These are phyloP conservation scores for Scyliorhinus canicula DNA, from an alignment of 2,797 vertebrate species.

Conservation along the genomic window DNA sequence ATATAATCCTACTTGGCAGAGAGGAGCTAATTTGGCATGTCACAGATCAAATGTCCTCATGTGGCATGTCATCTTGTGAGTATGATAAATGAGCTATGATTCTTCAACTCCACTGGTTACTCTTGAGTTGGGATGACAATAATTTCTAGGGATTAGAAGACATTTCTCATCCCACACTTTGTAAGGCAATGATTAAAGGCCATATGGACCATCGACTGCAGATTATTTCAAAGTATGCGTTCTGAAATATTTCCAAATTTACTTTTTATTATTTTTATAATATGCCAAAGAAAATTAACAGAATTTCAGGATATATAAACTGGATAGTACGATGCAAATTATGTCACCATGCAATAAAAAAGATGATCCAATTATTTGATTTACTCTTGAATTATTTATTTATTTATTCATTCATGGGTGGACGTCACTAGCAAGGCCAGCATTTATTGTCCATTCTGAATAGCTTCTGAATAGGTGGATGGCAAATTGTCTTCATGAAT, in stretches of 20 bases:
- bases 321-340: background rate
- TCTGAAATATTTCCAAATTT: background rate
- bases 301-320: background rate
- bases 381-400: background rate
- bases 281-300: background rate
- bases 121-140: background rate
- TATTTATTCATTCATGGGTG: background rate
- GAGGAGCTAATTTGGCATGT: background rate
- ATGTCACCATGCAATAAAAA: background rate
- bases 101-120: background rate
- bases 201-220: background rate
- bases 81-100: background rate
- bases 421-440: background rate
- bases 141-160: background rate
- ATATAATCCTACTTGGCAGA: constrained; percentile 9
- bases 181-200: background rate
- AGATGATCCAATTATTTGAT: background rate
- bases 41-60: background rate
- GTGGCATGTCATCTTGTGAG: background rate
- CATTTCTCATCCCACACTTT: background rate
- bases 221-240: background rate
- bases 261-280: background rate
- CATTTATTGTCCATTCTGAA: background rate
- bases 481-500: background rate
- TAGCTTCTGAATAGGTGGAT: background rate